Conservation (phyloP, 2,113 vertebrate species). For the Phalacrocorax brasilianus region DNA sequence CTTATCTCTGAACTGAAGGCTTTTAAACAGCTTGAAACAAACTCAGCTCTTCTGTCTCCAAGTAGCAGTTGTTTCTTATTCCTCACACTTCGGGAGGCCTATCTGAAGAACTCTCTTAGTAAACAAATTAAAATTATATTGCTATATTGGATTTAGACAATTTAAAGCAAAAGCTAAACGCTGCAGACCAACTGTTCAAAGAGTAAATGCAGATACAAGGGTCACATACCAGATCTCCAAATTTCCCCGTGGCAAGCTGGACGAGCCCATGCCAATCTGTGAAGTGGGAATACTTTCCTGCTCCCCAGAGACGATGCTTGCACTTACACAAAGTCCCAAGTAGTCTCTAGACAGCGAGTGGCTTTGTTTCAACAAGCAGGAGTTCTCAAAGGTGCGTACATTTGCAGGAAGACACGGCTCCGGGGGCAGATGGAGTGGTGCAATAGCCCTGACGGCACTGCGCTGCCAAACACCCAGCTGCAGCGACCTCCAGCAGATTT, state of each 20-base stretch:
- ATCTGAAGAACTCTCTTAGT: background rate
- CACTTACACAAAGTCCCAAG: background rate
- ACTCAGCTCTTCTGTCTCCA: background rate
- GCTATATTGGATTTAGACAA: background rate
- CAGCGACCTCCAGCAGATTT: background rate
- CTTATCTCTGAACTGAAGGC: background rate
- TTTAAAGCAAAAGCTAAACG: background rate
- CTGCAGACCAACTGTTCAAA: background rate
- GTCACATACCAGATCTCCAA: background rate
- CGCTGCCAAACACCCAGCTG: background rate
- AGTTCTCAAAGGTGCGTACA: background rate
- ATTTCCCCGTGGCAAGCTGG: background rate
- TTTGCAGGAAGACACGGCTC: background rate
- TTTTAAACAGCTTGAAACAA: conserved; percentile 16
- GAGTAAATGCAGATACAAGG: background rate
- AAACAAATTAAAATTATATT: conserved; percentile 2
- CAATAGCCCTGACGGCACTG: background rate
- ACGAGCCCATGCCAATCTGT: background rate
- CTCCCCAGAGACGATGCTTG: background rate
- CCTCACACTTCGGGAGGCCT: background rate
- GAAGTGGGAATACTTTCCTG: background rate
- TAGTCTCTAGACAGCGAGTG: background rate
- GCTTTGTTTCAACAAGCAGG: background rate
- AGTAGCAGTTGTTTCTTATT: background rate
- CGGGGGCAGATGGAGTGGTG: background rate